These are phyloP conservation scores for Cephus spinipes DNA, from an alignment of 2,888 invertebrate genomes.

Conservation along the genomic window DNA sequence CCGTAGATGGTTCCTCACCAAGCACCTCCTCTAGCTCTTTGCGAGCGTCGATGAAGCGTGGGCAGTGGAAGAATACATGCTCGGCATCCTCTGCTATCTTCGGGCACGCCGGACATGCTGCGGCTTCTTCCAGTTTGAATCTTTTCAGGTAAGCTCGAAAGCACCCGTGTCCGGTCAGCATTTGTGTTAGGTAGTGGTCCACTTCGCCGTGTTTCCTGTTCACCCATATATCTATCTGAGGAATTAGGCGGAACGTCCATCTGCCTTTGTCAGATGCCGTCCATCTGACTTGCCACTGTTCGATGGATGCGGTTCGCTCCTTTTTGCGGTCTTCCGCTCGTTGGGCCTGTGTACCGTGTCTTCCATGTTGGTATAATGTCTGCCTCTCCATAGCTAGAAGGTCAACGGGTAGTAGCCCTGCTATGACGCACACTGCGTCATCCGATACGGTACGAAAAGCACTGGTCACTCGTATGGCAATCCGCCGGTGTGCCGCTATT, in stretches of 20 bases:
- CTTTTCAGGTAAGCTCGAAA: constrained; percentile 17
- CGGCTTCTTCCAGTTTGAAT: constrained; percentile 13
- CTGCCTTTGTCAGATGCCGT: constrained; percentile 22
- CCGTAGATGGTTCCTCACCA: constrained; percentile 6
- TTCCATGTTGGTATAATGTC: constrained; percentile 9
- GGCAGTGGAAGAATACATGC: constrained; percentile 29
- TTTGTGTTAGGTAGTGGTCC: constrained; percentile 22
- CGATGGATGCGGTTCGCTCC: constrained; percentile 2
- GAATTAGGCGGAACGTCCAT: constrained; percentile 25
- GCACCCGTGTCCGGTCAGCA: constrained; percentile 1
- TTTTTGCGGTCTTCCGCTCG: neutral
- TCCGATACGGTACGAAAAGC: constrained; percentile 30
- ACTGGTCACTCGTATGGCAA: constrained; percentile 25
- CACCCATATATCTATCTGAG: constrained; percentile 16
- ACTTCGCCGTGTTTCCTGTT: constrained; percentile 10
- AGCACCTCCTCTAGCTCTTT: constrained; percentile 9
- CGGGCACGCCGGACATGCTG: constrained; percentile 23
- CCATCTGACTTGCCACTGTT: constrained; percentile 24
- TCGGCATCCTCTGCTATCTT: constrained; percentile 20
- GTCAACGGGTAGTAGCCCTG: constrained; percentile 24
- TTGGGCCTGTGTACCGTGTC: neutral
- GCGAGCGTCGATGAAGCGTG: constrained; percentile 22
- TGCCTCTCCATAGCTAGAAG: constrained; percentile 22
- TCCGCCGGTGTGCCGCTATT: constrained; percentile 19
- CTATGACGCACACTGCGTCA: constrained; percentile 26